Evolutionary conservation across 64 coral and sea anemone species (phyloP).

Genomic region (Montipora cactus): DNA sequence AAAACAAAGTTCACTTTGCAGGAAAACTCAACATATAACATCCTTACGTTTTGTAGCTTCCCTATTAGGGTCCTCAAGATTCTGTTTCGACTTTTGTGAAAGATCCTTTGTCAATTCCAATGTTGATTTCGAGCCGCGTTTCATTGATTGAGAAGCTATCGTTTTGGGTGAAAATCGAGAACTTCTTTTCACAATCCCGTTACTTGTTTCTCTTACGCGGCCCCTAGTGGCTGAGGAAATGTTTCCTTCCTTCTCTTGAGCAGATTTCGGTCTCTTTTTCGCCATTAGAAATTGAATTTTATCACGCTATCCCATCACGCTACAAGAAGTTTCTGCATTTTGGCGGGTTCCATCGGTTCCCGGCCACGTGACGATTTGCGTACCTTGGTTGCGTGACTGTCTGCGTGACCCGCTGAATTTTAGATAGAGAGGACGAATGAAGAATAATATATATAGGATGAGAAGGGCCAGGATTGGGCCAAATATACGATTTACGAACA

Average conservation of each 20-base stretch:
- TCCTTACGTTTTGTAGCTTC: not conserved
- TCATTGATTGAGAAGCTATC: not conserved
- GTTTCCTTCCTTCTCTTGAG: not conserved
- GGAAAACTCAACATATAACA: not conserved
- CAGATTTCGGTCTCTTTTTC: constrained; percentile 1
- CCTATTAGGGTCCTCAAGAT: not conserved
- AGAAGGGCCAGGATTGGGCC: too few species aligned
- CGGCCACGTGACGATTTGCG: not conserved
- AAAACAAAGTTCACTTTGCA: not conserved
- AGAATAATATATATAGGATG: too few species aligned
- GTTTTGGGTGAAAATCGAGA: not conserved
- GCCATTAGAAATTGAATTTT: not conserved
- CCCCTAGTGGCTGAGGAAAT: not conserved
- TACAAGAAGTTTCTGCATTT: not conserved
- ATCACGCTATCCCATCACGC: not conserved
- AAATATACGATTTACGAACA: too few species aligned
- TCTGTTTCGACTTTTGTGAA: not conserved
- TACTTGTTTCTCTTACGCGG: not conserved
- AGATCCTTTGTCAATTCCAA: not conserved
- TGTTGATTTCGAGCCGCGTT: constrained; percentile 11
- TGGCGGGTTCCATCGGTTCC: constrained; percentile 11
- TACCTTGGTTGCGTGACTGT: not conserved
- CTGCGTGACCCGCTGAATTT: too few species aligned
- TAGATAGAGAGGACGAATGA: too few species aligned
- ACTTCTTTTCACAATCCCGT: not conserved